Evolutionary conservation across 2,797 vertebrate genomes (phyloP), one percentile per base, ranked within the genome.

Genomic region (Rhinella marina): DNA sequence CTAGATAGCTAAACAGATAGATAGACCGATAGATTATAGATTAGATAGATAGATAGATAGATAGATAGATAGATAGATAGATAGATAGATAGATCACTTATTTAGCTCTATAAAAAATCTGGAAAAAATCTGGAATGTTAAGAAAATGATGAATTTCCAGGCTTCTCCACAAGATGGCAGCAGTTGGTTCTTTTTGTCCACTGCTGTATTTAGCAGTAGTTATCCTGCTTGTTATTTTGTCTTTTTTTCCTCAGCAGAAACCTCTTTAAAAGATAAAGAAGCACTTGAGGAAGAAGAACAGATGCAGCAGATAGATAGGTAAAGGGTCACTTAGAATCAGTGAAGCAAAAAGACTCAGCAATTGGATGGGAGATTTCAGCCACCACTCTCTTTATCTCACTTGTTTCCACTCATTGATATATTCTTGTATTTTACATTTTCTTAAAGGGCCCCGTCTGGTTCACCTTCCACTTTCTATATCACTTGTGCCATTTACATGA

Each of bases 211-310:
- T 48, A 52, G 16, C 23, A 29, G 57, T 19, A 66, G 57, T 76
- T 86, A 75, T 87, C 29, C 54, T 62, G 10, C 14, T 11, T 78
- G 86, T 57, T 82, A 68, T 68, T 84, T 41, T 66, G 25, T 25
- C 23, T 84, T 79, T 57, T 62, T 61, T 50, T 76, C n/a, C 32
- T 78, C 62, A 62, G 54, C 50, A 88, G 25, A 68, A 76, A 70
- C 29, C 61, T 79, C 32, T 87, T 82, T 79, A 70, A 79, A 78
- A 87, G 73, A 88, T 84, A 84, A 88, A 84, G 62, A 70, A 61
- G 13, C 81, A 59, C 61, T 84, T 88, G 32, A 68, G 25, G 57
- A 88, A 56, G 23, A 83, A 54, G 64, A 88, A 88, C 76, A 84
- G 81, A 72, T 84, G 82, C 76, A 79, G 62, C 61, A 56, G 82